Percentiles rank a stretch among this genome's conserved stretches.
These are phyloP conservation scores for Sarcophaga subvicina DNA, from an alignment of 2,888 invertebrate species.

Conservation along the genomic window DNA sequence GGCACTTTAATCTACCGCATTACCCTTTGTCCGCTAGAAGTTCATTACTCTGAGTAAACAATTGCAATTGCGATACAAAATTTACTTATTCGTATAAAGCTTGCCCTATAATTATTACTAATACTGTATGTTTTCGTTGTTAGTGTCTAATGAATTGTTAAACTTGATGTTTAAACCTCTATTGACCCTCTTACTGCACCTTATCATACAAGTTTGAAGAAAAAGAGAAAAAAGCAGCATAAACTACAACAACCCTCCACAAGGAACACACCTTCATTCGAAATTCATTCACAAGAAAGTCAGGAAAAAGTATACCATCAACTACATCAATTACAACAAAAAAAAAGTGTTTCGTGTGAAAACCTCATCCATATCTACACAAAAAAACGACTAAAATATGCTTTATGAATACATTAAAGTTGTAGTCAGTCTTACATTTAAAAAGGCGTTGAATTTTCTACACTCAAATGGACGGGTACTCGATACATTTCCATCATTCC, in stretches of 20 bases:
- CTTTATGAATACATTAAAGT: constrained; percentile 64
- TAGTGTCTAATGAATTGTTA: constrained; percentile 52
- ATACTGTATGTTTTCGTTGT: neutral
- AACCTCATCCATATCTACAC: constrained; percentile 57
- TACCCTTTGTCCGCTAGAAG: no score
- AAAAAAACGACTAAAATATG: constrained; percentile 22
- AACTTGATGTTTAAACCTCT: constrained; percentile 33
- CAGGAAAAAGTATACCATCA: constrained; percentile 31
- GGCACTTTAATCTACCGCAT: no score
- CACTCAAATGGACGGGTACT: constrained; percentile 35
- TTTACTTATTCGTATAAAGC: neutral
- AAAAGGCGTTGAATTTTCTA: neutral
- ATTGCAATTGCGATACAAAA: neutral
- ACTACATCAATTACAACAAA: neutral
- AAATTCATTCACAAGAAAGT: constrained; percentile 59
- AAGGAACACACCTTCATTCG: constrained; percentile 62
- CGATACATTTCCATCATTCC: constrained; percentile 49
- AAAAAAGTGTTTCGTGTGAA: constrained; percentile 48
- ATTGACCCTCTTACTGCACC: constrained; percentile 36
- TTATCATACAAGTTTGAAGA: neutral
- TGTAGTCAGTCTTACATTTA: constrained; percentile 7
- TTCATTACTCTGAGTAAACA: no score
- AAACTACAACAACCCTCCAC: constrained; percentile 39
- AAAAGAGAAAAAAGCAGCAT: neutral
- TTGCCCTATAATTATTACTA: constrained; percentile 2